Conservation (phyloP, 2,113 vertebrate species). For the chimpanzee (Pan troglodytes) region DNA sequence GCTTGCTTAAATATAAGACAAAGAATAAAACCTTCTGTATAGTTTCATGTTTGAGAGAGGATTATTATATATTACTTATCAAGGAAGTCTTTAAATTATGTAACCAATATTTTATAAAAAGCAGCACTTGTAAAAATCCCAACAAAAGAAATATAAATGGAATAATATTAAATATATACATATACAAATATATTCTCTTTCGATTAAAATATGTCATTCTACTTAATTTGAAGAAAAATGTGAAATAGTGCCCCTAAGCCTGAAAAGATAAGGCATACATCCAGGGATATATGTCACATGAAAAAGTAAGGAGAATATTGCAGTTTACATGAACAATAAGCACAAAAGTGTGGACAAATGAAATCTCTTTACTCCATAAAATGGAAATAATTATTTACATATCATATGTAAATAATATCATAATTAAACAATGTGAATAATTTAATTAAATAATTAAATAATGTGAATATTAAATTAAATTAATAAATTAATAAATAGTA, state of each 20-base stretch:
- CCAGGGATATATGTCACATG: neutral
- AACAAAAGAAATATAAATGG: slow-evolving; percentile 29
- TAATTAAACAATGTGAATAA: too few species aligned
- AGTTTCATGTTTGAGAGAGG: neutral
- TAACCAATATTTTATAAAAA: slow-evolving; percentile 26
- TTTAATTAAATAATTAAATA: too few species aligned
- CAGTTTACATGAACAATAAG: neutral
- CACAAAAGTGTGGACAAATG: neutral
- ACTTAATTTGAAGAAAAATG: neutral
- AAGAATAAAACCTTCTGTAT: neutral
- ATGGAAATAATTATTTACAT: neutral
- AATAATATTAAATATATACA: neutral
- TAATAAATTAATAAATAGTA: too few species aligned
- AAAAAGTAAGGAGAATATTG: neutral
- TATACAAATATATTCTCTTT: neutral
- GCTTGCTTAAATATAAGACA: neutral
- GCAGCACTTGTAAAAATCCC: neutral
- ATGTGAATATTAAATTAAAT: too few species aligned
- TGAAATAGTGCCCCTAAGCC: neutral
- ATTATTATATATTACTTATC: neutral
- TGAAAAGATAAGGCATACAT: neutral
- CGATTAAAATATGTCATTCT: slow-evolving; percentile 15
- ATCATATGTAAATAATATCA: too few species aligned
- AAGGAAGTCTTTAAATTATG: slow-evolving; percentile 25
- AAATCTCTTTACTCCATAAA: slow-evolving; percentile 17